Evolutionary conservation across 2,797 vertebrate species (phyloP).

Genomic region (Xenentodon cancila): DNA sequence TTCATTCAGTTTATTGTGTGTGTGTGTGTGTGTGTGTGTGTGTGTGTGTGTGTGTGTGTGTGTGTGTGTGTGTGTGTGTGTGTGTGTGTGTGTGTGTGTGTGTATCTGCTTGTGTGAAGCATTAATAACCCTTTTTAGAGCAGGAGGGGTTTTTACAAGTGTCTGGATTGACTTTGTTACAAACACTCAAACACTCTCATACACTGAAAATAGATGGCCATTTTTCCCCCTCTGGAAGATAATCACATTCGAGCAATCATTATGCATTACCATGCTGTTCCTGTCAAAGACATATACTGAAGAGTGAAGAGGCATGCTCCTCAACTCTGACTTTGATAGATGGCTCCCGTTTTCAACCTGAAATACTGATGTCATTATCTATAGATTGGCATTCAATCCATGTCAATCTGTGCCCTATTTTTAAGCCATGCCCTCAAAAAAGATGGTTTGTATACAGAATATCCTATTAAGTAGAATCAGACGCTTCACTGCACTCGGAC

Average conservation of each 20-base stretch:
- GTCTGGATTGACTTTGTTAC: conserved; percentile 55
- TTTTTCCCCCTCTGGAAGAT: conserved; percentile 46
- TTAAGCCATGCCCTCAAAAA: conserved; percentile 11
- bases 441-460: conserved; percentile 53
- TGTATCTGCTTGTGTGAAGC: conserved; percentile 5
- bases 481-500: conserved; percentile 41
- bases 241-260: conserved; percentile 67
- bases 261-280: conserved; percentile 72
- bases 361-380: conserved; percentile 67
- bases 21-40: too few species aligned
- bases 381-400: conserved; percentile 63
- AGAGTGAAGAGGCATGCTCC: conserved; percentile 64
- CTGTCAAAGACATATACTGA: conserved; percentile 60
- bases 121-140: conserved; percentile 36
- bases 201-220: conserved; percentile 60
- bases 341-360: conserved; percentile 46
- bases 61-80: conserved; percentile 1
- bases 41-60: too few species aligned
- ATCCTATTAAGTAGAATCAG: conserved; percentile 55
- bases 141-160: conserved; percentile 45
- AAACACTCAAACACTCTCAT: conserved; percentile 53
- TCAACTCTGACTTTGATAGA: conserved; percentile 69
- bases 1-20: background rate
- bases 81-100: background rate
- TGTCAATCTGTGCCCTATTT: conserved; percentile 31